These are phyloP conservation scores for Temnothorax longispinosus DNA, from an alignment of 1,140 invertebrate species.

Conservation along the genomic window DNA sequence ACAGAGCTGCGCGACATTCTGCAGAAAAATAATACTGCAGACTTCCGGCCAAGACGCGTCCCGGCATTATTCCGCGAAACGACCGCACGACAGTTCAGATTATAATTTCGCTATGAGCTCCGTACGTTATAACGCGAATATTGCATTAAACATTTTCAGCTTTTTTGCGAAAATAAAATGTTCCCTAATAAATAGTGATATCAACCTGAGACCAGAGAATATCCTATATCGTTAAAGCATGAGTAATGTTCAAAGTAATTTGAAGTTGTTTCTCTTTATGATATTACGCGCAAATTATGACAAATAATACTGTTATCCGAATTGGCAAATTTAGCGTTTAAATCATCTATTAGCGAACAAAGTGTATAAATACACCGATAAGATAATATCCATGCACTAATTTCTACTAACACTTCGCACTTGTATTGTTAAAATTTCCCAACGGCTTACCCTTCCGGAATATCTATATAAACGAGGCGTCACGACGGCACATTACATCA, in stretches of 20 bases:
- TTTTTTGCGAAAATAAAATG: not conserved
- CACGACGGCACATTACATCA: not conserved
- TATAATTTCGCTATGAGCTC: slow-evolving; percentile 9
- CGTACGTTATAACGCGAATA: slow-evolving; percentile 17
- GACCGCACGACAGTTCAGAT: slow-evolving; percentile 13
- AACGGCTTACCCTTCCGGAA: not conserved
- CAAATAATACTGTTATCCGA: not conserved
- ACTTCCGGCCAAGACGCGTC: slow-evolving; percentile 44
- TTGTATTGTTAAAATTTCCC: slow-evolving; percentile 1
- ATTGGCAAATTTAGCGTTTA: not conserved
- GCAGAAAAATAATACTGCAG: slow-evolving; percentile 53
- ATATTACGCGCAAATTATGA: not conserved
- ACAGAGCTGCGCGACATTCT: slow-evolving; percentile 11
- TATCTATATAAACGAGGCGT: slow-evolving; percentile 26
- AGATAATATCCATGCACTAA: not conserved
- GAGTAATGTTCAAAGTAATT: not conserved
- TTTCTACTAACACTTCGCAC: not conserved
- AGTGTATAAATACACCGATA: not conserved
- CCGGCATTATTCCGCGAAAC: slow-evolving; percentile 23
- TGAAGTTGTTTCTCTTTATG: not conserved
- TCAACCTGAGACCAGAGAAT: not conserved
- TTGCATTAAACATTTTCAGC: slow-evolving; percentile 25
- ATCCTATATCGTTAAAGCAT: not conserved
- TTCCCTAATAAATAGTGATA: not conserved
- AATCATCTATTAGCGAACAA: not conserved